Evolutionary conservation across 37 sponge, comb jelly and placozoan genomes (phyloP), one percentile per base, ranked within the genome.

Genomic region (Petrosia ficiformis): DNA sequence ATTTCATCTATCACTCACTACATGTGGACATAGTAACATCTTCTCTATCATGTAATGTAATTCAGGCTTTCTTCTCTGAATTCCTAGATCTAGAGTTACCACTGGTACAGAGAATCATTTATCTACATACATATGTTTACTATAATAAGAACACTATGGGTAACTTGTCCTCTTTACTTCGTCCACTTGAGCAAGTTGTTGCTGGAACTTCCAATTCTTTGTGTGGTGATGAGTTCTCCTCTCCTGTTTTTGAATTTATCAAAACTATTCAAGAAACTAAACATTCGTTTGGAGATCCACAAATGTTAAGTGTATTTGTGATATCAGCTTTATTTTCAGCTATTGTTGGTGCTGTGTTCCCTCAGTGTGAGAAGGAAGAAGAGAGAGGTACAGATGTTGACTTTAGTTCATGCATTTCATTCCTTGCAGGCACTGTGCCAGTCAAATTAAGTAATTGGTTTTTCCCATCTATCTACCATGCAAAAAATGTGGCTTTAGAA

Each of bases 141-240:
- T 59, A 77, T 39, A 78, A 85, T 44, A 78, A 90, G 68, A 67
- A 86, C 11, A 37, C 78, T 36, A 69, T 86, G 28, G 87, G 82
- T 65, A 86, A 78, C 25, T 65, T 90, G 52, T 65, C 80, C 36
- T 31, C 71, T 65, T 30, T 81, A 16, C 75, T 90, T 30, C 76
- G 87, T 21, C 86, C 91, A 19, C 75, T 90, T 36, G 82, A 79
- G 59, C 76, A 75, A 5, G 63, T 59, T 28, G 63, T 25, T 1
- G 35, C 24, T n/a, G 64, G 11, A 2, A n/a, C 64, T 26, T 64
- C 76, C 2, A 26, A 59, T 39, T 26, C 39, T 22, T 38, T 59
- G 36, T 60, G 64, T 8, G 43, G 44, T 0, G 26, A 29, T 3
- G 39, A 25, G 10, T 36, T 39, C 0, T 14, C 8, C 8, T 58